These are phyloP conservation scores for Elanus axillaris DNA, from an alignment of 2,113 vertebrate genomes.

Conservation along the genomic window DNA sequence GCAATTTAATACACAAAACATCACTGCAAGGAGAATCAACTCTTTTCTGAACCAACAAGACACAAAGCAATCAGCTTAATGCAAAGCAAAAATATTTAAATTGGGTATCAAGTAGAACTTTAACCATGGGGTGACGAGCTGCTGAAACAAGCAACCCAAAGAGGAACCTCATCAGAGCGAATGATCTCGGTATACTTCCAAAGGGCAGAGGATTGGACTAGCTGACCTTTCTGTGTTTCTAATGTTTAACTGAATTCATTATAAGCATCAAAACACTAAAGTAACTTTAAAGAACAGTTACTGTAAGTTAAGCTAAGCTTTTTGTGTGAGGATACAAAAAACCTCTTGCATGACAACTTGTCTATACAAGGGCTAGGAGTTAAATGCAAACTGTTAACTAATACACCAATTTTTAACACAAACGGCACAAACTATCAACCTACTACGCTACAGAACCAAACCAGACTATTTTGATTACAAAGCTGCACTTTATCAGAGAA, in stretches of 20 bases:
- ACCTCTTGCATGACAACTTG: not conserved
- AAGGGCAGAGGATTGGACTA: not conserved
- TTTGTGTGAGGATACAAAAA: not conserved
- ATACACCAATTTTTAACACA: not conserved
- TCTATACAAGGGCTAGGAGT: not conserved
- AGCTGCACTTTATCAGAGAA: not conserved
- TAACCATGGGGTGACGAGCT: not conserved
- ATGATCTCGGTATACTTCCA: not conserved
- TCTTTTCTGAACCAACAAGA: not conserved
- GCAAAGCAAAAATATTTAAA: not conserved
- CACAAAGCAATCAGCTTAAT: not conserved
- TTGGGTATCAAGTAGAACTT: not conserved
- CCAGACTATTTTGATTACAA: not conserved
- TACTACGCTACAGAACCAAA: not conserved
- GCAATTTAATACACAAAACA: not conserved
- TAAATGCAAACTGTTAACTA: not conserved
- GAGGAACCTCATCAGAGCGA: not conserved
- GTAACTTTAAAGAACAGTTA: not conserved
- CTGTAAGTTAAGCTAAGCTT: not conserved
- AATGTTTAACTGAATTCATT: not conserved
- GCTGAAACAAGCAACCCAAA: not conserved
- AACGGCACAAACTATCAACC: not conserved
- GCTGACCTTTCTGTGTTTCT: not conserved
- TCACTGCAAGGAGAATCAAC: not conserved
- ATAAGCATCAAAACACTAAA: not conserved